Evolutionary conservation across 2,113 vertebrate species (phyloP).

Genomic region (Corythornis madagascariensis): DNA sequence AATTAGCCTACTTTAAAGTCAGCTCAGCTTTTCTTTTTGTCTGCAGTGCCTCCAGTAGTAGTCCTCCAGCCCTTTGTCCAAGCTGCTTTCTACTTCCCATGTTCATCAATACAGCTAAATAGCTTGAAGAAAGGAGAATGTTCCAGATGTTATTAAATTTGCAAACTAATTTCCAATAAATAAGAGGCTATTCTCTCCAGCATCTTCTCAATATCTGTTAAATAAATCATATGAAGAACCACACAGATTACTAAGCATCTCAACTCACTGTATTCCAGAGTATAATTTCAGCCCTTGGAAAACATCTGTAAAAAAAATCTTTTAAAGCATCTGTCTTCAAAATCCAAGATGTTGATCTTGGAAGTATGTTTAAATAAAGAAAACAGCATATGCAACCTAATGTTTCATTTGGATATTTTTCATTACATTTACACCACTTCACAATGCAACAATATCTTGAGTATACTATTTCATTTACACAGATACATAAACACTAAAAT

Average conservation of each 20-base stretch:
- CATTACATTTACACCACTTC: not conserved
- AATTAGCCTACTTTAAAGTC: not conserved
- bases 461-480: not conserved
- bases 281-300: not conserved
- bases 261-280: not conserved
- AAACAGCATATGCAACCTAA: not conserved
- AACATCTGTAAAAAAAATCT: not conserved
- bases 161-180: not conserved
- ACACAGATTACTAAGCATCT: not conserved
- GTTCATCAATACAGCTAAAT: not conserved
- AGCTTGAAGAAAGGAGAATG: not conserved
- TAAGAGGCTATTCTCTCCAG: not conserved
- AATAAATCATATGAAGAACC: not conserved
- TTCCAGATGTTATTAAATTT: not conserved
- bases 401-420: not conserved
- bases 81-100: not conserved
- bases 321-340: not conserved
- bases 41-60: not conserved
- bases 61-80: not conserved
- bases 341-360: not conserved
- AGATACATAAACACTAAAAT: not conserved
- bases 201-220: not conserved
- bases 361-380: not conserved
- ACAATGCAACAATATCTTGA: not conserved
- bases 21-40: not conserved